Evolutionary conservation across 2,888 invertebrate species (phyloP), one percentile per base, ranked within the genome.

Genomic region (Lepidocyrtinus sp.): DNA sequence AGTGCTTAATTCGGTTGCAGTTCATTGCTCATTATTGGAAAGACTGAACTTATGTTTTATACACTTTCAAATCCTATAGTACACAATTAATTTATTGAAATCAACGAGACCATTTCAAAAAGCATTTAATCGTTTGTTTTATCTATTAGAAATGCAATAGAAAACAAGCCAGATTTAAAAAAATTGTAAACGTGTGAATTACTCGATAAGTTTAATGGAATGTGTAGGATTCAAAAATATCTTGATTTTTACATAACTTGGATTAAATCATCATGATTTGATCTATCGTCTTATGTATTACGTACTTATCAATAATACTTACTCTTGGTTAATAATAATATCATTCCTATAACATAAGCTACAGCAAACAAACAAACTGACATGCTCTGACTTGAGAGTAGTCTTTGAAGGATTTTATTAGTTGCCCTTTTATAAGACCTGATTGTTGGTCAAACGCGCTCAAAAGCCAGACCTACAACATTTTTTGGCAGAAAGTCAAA

Each of bases 401-500:
- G 50, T 50, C 17, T 50, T 50, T 17, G 2, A 12, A 7, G n/a
- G 15, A 50, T 50, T 50, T 50, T 50, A 7, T 7, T n/a, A 50
- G 12, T 50, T 50, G 50, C 50, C 50, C 50, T 50, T 50, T 50
- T 50, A 50, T 7, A 17, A 50, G 12, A 12, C 12, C 12, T 50
- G n/a, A 7, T 50, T 50, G 5, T 50, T 15, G 17, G 50, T 12
- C 2, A 50, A 50, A 12, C 15, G 17, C 50, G 15, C 36, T 12
- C 50, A 50, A 17, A 1, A 50, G 5, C 25, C 5, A 69, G 55
- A 24, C 59, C 67, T 36, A 45, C 59, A 74, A 65, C 73, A 74
- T 74, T 74, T 50, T 65, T 74, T 74, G 74, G 74, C 74, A 74
- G 2, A 19, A 3, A 9, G 17, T 67, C 74, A 74, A 74, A 74